A percentile compares a stretch with the other conserved stretches of the same genome.
phyloP scores from a whole-genome alignment of 2,888 invertebrate species.

The Drosophila mulleri region DNA sequence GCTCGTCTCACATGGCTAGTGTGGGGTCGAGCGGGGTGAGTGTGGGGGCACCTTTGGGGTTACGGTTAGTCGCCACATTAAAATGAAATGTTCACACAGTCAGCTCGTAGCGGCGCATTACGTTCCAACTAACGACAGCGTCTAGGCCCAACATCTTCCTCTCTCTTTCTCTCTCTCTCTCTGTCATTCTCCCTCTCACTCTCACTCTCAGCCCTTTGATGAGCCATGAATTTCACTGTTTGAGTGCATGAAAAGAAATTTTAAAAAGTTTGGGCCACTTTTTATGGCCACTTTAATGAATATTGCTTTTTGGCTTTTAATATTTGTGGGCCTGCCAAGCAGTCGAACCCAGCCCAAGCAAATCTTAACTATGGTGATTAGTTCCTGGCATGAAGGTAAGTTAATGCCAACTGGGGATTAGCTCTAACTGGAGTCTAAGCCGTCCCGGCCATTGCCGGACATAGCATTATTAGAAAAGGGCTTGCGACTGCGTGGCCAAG shows the following conservation, averaged over 20 bases:
- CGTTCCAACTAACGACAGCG: constrained; percentile 59
- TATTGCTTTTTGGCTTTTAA: constrained; percentile 75
- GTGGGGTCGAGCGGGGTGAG: neutral
- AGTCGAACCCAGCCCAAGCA: constrained; percentile 14
- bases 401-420: constrained; percentile 37
- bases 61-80: constrained; percentile 60
- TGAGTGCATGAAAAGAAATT: constrained; percentile 7
- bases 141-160: constrained; percentile 50
- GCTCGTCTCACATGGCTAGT: constrained; percentile 61
- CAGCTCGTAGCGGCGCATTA: constrained; percentile 46
- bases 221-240: constrained; percentile 63
- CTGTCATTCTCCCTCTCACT: no score
- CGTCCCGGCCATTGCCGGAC: constrained; percentile 13
- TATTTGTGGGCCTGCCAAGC: constrained; percentile 53
- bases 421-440: neutral
- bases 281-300: constrained; percentile 76
- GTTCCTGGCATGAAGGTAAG: constrained; percentile 37
- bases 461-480: constrained; percentile 16
- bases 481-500: neutral
- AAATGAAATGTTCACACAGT: constrained; percentile 78
- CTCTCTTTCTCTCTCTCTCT: no score
- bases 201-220: constrained; percentile 46
- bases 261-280: constrained; percentile 41
- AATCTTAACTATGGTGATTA: constrained; percentile 47
- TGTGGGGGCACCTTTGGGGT: constrained; percentile 19